Conservation (phyloP, 2,797 vertebrate genomes). For the Etheostoma perlongum region DNA sequence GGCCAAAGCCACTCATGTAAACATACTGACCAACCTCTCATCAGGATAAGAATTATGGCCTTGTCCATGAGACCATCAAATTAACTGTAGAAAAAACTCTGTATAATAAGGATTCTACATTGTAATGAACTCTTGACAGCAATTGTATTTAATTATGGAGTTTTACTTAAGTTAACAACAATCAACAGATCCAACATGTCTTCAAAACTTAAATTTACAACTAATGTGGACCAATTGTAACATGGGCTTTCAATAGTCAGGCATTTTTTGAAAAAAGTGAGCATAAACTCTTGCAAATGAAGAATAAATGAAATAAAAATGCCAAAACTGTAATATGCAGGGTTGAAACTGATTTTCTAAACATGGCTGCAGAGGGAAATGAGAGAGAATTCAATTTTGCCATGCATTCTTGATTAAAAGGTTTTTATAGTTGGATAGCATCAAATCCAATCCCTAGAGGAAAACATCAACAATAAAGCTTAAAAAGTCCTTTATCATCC, state of each 20-base stretch:
- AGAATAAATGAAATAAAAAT: not conserved
- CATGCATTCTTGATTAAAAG: not conserved
- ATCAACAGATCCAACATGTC: not conserved
- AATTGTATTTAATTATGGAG: not conserved
- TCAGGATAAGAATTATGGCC: conserved; percentile 26
- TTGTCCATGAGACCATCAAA: not conserved
- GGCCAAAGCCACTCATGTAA: conserved; percentile 56
- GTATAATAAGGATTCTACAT: not conserved
- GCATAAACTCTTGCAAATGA: not conserved
- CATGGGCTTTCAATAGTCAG: not conserved
- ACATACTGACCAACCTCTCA: conserved; percentile 55
- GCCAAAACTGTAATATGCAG: not conserved
- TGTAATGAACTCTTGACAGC: not conserved
- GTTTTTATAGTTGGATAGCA: not conserved
- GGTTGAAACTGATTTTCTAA: not conserved
- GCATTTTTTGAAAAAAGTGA: not conserved
- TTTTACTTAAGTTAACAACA: not conserved
- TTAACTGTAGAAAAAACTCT: conserved; percentile 4
- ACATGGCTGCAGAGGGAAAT: not conserved
- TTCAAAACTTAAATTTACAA: not conserved
- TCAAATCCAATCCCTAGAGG: not conserved
- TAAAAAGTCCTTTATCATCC: not conserved
- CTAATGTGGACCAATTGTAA: not conserved
- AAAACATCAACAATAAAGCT: not conserved
- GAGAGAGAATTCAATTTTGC: rapidly evolving